These are phyloP conservation scores for Stigmatopora argus DNA, from an alignment of 2,113 vertebrate genomes.

Conservation along the genomic window DNA sequence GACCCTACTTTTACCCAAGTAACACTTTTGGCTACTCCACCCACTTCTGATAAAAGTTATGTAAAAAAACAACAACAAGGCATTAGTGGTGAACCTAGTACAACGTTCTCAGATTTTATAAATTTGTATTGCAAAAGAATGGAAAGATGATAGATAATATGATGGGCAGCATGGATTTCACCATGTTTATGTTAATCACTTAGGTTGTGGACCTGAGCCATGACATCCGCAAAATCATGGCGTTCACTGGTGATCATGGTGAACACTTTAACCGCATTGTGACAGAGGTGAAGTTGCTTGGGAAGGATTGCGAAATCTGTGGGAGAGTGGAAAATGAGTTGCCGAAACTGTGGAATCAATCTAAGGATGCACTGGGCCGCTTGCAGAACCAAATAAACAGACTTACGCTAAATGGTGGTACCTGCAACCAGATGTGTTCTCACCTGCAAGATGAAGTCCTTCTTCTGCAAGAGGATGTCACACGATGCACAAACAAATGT, in stretches of 20 bases:
- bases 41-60: not conserved
- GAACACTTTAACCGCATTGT: conserved; percentile 69
- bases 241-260: conserved; percentile 60
- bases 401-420: conserved; percentile 29
- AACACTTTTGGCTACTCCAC: too few relatives aligned
- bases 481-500: conserved; percentile 61
- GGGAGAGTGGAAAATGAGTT: conserved; percentile 66
- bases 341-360: conserved; percentile 68
- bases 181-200: not conserved
- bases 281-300: conserved; percentile 61
- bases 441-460: conserved; percentile 68
- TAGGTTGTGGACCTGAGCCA: conserved; percentile 71
- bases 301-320: conserved; percentile 62
- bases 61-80: not conserved
- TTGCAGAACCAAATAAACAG: conserved; percentile 64
- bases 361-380: conserved; percentile 63
- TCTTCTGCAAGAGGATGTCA: conserved; percentile 68
- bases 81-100: not conserved
- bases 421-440: conserved; percentile 69
- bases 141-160: not conserved
- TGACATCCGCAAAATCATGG: conserved; percentile 63
- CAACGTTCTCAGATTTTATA: not conserved
- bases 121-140: not conserved
- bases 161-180: not conserved
- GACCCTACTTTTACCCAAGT: too few relatives aligned